Base-by-base conservation (phyloP, 2,113 vertebrate genomes). In the Esox niger region DNA sequence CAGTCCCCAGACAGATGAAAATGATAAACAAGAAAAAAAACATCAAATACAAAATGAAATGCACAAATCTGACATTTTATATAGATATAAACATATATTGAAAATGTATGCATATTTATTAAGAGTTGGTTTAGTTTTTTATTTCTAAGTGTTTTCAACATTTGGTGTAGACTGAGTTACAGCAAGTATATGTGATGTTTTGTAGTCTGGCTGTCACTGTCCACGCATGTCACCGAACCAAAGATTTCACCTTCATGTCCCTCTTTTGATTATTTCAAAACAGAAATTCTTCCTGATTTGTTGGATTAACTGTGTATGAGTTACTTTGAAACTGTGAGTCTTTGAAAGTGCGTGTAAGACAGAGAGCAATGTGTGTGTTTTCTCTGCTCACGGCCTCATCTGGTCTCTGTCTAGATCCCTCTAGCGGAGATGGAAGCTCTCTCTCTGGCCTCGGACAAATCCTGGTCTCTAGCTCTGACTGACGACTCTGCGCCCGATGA, bases 391-490 rank as follows among this genome's bases (percentile, higher is more conserved):
- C 87, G 91, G 82, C 87, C 61, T 92, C 94, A 84, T 98, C 93
- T 98, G 92, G 97, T 91, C 94, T 94, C 91, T 88, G 87, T 93
- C 94, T 91, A 99, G 97, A 98, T 98, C 90, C 96, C 96, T 94
- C 94, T 99, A 95, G 97, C 97, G 90, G 97, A 98, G 95, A 96
- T 98, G 97, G 97, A 99, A 91, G 95, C 92, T 94, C 90, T 98
- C 88, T 99, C 97, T 96, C 91, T 98, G 96, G 90, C 94, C 90
- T 99, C 97, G 89, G 97, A 98, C 92, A 95, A 93, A 88, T 98
- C 97, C 93, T 96, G 96, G 95, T 98, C 96, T 91, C 91, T 97
- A 95, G 95, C 95, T 94, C 94, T 96, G 93, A 95, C 87, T 88
- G 96, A 98, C 90, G 97, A 96, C 93, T 95, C 93, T 89, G 92